Evolutionary conservation across 2,888 invertebrate genomes (phyloP), one percentile per base, ranked within the genome.

Genomic region (Plebejus melissa): DNA sequence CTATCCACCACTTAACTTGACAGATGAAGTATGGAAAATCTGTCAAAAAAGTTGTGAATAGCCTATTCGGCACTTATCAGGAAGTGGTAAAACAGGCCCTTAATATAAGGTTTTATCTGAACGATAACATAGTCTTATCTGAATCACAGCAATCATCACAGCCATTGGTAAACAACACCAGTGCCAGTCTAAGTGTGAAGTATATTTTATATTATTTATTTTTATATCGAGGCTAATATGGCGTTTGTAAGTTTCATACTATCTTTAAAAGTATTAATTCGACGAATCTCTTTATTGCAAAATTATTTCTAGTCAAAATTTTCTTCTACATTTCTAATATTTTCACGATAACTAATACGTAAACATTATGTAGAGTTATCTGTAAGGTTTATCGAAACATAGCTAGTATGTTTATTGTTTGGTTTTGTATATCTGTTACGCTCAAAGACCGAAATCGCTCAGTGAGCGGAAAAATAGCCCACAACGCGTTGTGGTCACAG

Each of bases 271-370:
- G 92, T 92, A 92, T 91, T 90, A 83, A 84, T 86, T 86, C 77
- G 88, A 90, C 87, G 92, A 91, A 92, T 92, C 93, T 91, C 91
- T 90, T 90, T 91, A 90, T 92, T 92, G 90, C 88, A 88, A 89
- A 91, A 91, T 88, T 32, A 85, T 87, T 88, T 93, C 93, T 93
- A 93, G 93, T 93, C 93, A 93, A 93, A 91, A 91, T 88, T 86
- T 85, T 87, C 88, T 87, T 88, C 86, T 84, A 54, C 16, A 2
- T 4, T 54, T 86, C 83, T 83, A 83, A 83, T 85, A 83, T 50
- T 50, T 72, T 72, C 46, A 54, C 72, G 22, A 22, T 22, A 32
- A 50, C 22, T 72, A 72, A 71, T 72, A 72, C 72, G 72, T 72
- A 72, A 46, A 54, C 16, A 2, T 72, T 72, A 13, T 72, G 50